These are phyloP conservation scores for Elaphurus davidianus DNA, from an alignment of 2,113 vertebrate genomes.

Conservation along the genomic window DNA sequence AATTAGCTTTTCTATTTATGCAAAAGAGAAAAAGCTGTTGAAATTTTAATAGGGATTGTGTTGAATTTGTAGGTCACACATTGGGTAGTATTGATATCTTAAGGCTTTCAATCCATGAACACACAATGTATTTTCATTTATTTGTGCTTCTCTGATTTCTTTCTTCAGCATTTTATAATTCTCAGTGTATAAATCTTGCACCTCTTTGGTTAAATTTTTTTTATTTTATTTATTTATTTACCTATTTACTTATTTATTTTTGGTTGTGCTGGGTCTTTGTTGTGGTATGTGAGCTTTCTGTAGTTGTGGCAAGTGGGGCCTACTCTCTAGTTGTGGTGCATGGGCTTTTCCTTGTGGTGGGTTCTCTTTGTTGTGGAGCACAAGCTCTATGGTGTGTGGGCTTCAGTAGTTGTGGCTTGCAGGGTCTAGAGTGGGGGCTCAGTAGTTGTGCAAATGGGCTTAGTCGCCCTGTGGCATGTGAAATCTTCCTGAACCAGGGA, in stretches of 20 bases:
- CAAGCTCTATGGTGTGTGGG: background rate
- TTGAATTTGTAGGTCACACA: background rate
- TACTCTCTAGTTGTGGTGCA: background rate
- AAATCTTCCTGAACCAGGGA: background rate
- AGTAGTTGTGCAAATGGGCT: background rate
- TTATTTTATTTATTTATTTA: background rate
- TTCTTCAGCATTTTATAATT: background rate
- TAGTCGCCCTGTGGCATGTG: background rate
- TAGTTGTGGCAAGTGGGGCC: background rate
- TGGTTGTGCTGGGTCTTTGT: background rate
- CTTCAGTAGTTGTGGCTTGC: background rate
- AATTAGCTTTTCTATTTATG: slow-evolving; percentile 5
- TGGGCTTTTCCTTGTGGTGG: background rate
- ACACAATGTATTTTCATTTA: background rate
- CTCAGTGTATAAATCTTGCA: background rate
- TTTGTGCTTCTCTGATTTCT: background rate
- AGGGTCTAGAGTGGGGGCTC: background rate
- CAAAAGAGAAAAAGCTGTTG: background rate
- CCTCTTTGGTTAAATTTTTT: background rate
- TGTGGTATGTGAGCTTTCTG: background rate
- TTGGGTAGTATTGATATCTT: background rate
- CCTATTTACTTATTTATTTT: background rate
- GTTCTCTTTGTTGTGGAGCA: background rate
- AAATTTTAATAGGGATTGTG: background rate
- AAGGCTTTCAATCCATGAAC: background rate